phyloP scores from a whole-genome alignment of 2,888 invertebrate species.

The Drosophila bunnanda region DNA sequence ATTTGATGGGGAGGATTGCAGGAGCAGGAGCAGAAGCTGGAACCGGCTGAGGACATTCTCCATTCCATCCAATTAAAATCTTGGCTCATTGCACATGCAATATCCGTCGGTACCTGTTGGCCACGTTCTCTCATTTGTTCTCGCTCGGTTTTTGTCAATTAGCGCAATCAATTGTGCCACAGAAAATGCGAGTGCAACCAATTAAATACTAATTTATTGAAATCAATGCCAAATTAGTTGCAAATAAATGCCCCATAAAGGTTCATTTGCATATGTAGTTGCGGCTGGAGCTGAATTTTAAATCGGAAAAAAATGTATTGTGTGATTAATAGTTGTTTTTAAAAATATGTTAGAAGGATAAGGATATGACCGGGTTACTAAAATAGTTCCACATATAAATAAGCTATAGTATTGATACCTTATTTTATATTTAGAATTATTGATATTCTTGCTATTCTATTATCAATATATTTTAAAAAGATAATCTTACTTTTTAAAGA shows the following conservation, averaged over 20 bases:
- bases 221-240: constrained; percentile 71
- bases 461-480: neutral
- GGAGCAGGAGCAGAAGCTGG: neutral
- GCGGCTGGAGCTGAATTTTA: constrained; percentile 8
- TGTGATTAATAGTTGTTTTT: no score
- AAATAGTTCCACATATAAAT: no score
- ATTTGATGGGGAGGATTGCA: constrained; percentile 12
- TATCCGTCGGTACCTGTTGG: constrained; percentile 39
- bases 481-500: neutral
- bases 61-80: constrained; percentile 60
- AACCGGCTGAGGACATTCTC: constrained; percentile 1
- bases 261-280: constrained; percentile 37
- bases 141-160: constrained; percentile 63
- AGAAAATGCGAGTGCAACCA: constrained; percentile 53
- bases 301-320: neutral
- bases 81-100: constrained; percentile 56
- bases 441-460: no score
- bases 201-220: constrained; percentile 73
- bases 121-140: constrained; percentile 41
- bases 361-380: no score
- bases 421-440: no score
- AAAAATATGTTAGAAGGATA: no score
- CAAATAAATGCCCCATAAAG: constrained; percentile 53
- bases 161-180: constrained; percentile 62
- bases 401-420: no score